Base-by-base conservation (phyloP, 2,888 invertebrate species). In the Drosophila acutilabella region DNA sequence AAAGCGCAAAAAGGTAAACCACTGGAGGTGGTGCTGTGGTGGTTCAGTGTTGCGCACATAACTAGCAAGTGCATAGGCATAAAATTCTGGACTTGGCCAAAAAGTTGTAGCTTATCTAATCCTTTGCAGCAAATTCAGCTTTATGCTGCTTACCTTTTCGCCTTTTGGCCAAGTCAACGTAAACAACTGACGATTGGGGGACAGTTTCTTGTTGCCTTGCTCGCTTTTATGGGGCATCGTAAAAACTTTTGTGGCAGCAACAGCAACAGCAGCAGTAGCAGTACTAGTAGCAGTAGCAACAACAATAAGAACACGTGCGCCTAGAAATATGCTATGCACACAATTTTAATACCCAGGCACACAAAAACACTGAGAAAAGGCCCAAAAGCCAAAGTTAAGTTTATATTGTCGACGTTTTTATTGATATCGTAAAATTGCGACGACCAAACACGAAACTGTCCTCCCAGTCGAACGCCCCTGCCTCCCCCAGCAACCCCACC, bases 341-440 rank as follows among this genome's bases (percentile, higher is more conserved):
- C 80, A 84, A 81, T 80, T 84, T 85, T 88, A 88, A 85, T 85
- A 84, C 81, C 68, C 30, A 41, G 57, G 14, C 47, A 45, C 41
- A 62, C 38, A 10, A 54, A 59, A 13, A 6, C 57, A 58, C 52
- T 53, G 56, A 53, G 74, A 56, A 26, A 33, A 44, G 66, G 68
- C 62, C 71, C 70, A 74, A 64, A 67, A 72, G 71, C 84, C 79
- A 77, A 81, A 86, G 80, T 88, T 82, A 85, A 84, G 84, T 84
- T 84, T 88, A 88, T 84, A 85, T 80, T 88, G 86, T 82, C 83
- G 88, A 88, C 86, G 88, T 78, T 85, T 86, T 86, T 86, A 86
- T 86, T 88, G 85, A 86, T 88, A 86, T 88, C 85, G 78, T 86
- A 88, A 86, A 85, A 85, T 80, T 72, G 74, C 80, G 80, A 85